Evolutionary conservation across 2,113 vertebrate species (phyloP), one percentile per base, ranked within the genome.

Genomic region (Alethe diademata): DNA sequence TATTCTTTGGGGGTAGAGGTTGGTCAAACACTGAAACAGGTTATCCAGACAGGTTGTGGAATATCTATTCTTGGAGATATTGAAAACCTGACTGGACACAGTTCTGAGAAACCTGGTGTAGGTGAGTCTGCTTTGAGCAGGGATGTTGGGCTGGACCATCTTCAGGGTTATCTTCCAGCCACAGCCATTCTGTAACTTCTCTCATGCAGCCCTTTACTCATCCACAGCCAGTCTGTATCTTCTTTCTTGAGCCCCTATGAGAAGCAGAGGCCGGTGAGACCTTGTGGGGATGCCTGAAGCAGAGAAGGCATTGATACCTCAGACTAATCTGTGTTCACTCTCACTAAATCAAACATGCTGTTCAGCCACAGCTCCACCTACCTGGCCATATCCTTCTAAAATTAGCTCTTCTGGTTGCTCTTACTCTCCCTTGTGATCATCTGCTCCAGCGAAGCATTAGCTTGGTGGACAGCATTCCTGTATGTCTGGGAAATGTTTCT

Each of bases 1-100:
- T 18, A 29, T 54, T 35, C 5, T 29, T 16, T 24, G 51, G 1
- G 2, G 1, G 1, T 40, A 23, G 33, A 67, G 7, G 6, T 31
- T 57, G 5, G 8, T 53, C 16, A 78, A 64, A 53, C 42, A 73
- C 12, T 64, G 28, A 5, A 82, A 82, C 7, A 73, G 2, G 2
- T 62, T 78, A 17, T 53, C 35, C 56, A 43, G 17, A 70, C 4
- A 38, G 5, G 12, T 47, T 67, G 36, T 51, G 28, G 23, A 38
- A 51, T 38, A 29, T 20, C 33, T 66, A 0, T 26, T 69, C n/a
- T 40, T 82, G 47, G n/a, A 69, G 25, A 47, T 61, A 22, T 0
- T 5, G 24, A 47, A 82, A 53, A 19, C 17, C 29, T 54, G 53
- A n/a, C 13, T n/a, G 53, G 24, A 53, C n/a, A 25, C 14, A 19